A percentile compares a stretch with the other conserved stretches of the same genome.
These are phyloP conservation scores for Eilema griseolum DNA, from an alignment of 2,888 invertebrate species.

Conservation along the genomic window DNA sequence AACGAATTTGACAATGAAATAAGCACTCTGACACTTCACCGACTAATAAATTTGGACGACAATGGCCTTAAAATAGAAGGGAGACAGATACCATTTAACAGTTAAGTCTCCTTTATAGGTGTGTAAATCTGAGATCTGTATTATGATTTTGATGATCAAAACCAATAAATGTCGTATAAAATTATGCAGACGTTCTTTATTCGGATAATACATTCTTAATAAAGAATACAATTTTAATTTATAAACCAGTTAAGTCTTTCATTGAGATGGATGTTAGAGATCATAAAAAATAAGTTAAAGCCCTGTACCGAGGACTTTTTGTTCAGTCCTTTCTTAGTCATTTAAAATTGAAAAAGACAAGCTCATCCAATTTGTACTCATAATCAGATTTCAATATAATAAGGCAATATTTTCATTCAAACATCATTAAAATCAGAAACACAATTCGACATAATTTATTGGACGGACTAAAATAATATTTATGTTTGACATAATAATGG, in stretches of 20 bases:
- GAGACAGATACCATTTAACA: neutral
- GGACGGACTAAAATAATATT: conserved; percentile 24
- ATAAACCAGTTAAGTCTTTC: neutral
- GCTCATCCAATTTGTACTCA: too few species aligned
- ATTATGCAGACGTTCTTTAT: neutral
- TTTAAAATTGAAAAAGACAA: too few species aligned
- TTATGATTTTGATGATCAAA: neutral
- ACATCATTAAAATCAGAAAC: neutral
- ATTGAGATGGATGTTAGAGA: neutral
- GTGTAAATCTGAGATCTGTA: neutral
- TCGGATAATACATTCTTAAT: neutral
- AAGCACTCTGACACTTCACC: conserved; percentile 44
- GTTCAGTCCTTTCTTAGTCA: neutral
- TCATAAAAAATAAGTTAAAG: neutral
- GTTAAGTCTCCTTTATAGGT: neutral
- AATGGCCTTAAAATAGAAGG: conserved; percentile 46
- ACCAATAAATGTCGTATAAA: neutral
- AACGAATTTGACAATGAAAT: conserved; percentile 52
- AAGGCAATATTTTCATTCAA: neutral
- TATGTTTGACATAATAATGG: conserved; percentile 41
- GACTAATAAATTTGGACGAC: conserved; percentile 35
- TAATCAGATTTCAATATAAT: too few species aligned
- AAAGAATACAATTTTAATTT: neutral
- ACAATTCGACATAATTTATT: neutral
- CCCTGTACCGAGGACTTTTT: neutral